Evolutionary conservation across 1,140 invertebrate genomes (phyloP).

Genomic region (Procambarus virginalis): DNA sequence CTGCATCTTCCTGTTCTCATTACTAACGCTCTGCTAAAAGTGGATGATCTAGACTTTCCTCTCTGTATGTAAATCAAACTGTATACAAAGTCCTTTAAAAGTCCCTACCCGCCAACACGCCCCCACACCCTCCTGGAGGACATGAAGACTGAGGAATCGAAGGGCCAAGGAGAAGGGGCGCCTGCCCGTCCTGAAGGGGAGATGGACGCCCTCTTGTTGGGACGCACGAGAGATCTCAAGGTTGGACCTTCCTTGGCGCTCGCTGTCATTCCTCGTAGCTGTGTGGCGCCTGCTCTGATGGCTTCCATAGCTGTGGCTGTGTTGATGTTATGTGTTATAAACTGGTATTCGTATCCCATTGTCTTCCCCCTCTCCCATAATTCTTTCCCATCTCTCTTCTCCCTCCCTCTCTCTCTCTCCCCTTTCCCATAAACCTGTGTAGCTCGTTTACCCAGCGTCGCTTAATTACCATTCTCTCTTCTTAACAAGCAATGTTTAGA

Average conservation of each 20-base stretch:
- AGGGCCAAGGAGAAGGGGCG: conserved; percentile 38
- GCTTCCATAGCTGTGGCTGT: background rate
- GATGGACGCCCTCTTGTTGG: conserved; percentile 57
- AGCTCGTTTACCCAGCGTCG: no score
- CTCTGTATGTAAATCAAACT: background rate
- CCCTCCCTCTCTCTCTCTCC: background rate
- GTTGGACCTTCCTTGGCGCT: conserved; percentile 15
- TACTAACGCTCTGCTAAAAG: background rate
- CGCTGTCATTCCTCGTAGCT: background rate
- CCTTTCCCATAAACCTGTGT: no score
- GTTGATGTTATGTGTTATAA: background rate
- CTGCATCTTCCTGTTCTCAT: background rate
- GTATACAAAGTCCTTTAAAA: no score
- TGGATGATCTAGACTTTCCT: background rate
- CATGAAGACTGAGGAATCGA: conserved; percentile 20
- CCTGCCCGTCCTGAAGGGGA: conserved; percentile 54
- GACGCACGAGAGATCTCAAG: conserved; percentile 60
- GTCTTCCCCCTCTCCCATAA: background rate
- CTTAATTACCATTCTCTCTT: no score
- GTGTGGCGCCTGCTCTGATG: background rate
- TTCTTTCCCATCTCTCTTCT: background rate
- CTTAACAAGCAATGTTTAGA: no score
- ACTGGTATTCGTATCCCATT: background rate
- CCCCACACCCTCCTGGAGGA: background rate
- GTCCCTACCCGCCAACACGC: background rate